A percentile compares a stretch with the other conserved stretches of the same genome.
These are phyloP conservation scores for Hirudo medicinalis DNA, from an alignment of 1,140 invertebrate genomes.

Conservation along the genomic window DNA sequence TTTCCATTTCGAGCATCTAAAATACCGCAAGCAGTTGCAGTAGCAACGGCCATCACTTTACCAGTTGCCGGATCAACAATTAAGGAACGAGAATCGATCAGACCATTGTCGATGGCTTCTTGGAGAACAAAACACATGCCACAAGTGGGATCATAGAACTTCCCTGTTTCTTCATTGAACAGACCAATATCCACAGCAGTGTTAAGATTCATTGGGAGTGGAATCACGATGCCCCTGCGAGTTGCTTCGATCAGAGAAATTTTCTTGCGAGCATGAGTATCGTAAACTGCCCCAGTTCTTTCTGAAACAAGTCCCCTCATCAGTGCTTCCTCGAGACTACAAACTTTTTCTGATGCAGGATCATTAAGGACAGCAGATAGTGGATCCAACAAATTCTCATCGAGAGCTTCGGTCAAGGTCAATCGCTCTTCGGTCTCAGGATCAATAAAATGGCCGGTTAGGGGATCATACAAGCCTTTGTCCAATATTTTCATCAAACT, in stretches of 20 bases:
- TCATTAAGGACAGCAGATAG: slow-evolving; percentile 24
- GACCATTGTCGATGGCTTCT: slow-evolving; percentile 52
- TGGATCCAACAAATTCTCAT: slow-evolving; percentile 50
- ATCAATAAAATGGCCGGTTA: slow-evolving; percentile 55
- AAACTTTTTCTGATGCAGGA: slow-evolving; percentile 24
- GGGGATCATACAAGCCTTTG: slow-evolving; percentile 19
- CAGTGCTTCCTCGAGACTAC: slow-evolving; percentile 51
- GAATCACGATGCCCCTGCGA: slow-evolving; percentile 22
- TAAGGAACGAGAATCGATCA: slow-evolving; percentile 11
- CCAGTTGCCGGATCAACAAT: slow-evolving; percentile 23
- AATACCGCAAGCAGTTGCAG: slow-evolving; percentile 20
- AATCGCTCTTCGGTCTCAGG: slow-evolving; percentile 58
- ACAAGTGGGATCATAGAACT: slow-evolving; percentile 57
- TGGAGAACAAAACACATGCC: slow-evolving; percentile 63
- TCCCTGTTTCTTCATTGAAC: slow-evolving; percentile 62
- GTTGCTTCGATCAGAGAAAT: slow-evolving; percentile 57
- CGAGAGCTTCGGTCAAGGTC: slow-evolving; percentile 69
- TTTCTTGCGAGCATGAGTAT: slow-evolving; percentile 59
- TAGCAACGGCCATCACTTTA: slow-evolving; percentile 20
- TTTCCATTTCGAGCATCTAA: slow-evolving; percentile 22
- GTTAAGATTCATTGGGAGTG: slow-evolving; percentile 60
- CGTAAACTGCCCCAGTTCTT: slow-evolving; percentile 59
- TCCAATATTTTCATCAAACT: slow-evolving; percentile 21
- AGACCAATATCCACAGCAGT: slow-evolving; percentile 67
- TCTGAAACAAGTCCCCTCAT: slow-evolving; percentile 55